Percentiles rank a stretch among this genome's conserved stretches.
Evolutionary conservation across 2,113 vertebrate genomes (phyloP).

Genomic region (Solea solea): DNA sequence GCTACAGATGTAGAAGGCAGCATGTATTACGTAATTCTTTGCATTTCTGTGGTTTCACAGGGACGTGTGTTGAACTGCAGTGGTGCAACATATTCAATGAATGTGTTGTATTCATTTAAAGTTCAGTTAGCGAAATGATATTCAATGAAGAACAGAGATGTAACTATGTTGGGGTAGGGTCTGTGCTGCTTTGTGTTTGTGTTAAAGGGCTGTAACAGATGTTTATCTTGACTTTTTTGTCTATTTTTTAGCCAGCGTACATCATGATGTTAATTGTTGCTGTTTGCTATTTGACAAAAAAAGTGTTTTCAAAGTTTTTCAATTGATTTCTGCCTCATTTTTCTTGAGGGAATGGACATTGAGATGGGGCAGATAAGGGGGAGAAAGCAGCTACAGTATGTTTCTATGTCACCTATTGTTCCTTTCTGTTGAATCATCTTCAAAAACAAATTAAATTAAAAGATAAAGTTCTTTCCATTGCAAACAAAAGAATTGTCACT

Average conservation of each 20-base stretch:
- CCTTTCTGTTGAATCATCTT: constrained; percentile 7
- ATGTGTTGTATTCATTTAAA: too few relatives aligned
- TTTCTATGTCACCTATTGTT: background rate
- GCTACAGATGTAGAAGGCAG: too few relatives aligned
- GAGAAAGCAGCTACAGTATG: background rate
- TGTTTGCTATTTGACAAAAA: background rate
- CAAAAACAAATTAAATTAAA: constrained; percentile 2
- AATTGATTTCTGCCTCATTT: background rate
- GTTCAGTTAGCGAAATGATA: too few relatives aligned
- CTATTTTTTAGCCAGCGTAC: background rate
- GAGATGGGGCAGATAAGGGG: background rate
- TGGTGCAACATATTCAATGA: background rate
- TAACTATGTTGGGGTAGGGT: too few relatives aligned
- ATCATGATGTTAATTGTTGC: background rate
- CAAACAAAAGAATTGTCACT: background rate
- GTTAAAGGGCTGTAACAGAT: background rate
- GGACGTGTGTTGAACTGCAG: background rate
- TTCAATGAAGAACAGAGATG: too few relatives aligned
- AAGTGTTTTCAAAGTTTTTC: background rate
- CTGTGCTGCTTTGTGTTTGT: too few relatives aligned
- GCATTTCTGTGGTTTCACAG: background rate
- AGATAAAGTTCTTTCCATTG: background rate
- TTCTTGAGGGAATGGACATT: background rate
- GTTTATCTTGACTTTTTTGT: background rate
- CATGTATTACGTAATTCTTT: background rate